These are phyloP conservation scores for Biston betularia DNA, from an alignment of 2,888 invertebrate species.

Conservation along the genomic window DNA sequence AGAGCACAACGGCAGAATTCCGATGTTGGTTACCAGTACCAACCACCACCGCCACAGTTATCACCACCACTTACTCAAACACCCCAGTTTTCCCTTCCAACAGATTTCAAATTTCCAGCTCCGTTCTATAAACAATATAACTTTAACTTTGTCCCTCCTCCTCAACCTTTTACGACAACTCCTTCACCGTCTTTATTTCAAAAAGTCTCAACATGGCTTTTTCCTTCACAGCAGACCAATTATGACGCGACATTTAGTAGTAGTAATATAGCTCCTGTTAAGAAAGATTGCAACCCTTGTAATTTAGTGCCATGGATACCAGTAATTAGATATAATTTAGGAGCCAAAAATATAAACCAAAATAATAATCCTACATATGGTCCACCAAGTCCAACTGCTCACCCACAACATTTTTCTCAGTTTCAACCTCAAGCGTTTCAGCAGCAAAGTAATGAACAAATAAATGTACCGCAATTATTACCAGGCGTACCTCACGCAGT, in stretches of 20 bases:
- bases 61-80: slow-evolving; percentile 46
- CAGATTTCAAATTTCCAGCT: slow-evolving; percentile 77
- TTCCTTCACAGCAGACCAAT: slow-evolving; percentile 80
- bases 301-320: slow-evolving; percentile 94
- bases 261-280: slow-evolving; percentile 65
- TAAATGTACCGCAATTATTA: slow-evolving; percentile 52
- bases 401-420: slow-evolving; percentile 59
- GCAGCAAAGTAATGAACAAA: slow-evolving; percentile 51
- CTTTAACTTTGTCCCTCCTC: slow-evolving; percentile 78
- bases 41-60: slow-evolving; percentile 62
- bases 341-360: slow-evolving; percentile 66
- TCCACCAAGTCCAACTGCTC: slow-evolving; percentile 74
- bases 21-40: slow-evolving; percentile 70
- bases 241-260: slow-evolving; percentile 57
- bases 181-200: slow-evolving; percentile 85
- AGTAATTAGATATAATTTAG: slow-evolving; percentile 83
- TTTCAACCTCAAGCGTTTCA: slow-evolving; percentile 64
- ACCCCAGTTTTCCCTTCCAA: slow-evolving; percentile 43
- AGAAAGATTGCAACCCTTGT: slow-evolving; percentile 91
- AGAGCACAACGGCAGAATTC: slow-evolving; percentile 69
- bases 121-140: slow-evolving; percentile 81
- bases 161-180: slow-evolving; percentile 76
- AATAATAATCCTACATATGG: slow-evolving; percentile 73
- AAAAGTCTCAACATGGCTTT: slow-evolving; percentile 87
- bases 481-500: slow-evolving; percentile 62